Conservation (phyloP, 2,797 vertebrate species). For the Anisognathus igniventris region DNA sequence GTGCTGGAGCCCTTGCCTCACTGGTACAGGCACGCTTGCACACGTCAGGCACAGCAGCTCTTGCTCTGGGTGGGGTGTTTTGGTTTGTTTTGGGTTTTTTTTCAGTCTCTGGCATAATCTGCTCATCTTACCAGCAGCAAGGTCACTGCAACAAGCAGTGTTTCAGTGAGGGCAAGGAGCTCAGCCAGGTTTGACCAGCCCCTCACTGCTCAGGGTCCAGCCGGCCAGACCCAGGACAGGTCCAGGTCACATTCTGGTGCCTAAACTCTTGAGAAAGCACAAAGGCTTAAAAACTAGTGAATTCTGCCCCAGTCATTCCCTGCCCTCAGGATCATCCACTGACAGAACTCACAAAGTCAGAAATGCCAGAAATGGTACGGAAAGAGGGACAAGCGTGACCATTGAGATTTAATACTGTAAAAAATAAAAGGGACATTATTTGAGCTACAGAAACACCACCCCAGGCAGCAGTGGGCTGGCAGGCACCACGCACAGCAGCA, state of each 20-base stretch:
- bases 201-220: not conserved
- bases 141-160: not conserved
- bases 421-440: not conserved
- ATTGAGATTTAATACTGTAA: not conserved
- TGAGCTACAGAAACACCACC: not conserved
- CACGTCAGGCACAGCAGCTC: not conserved
- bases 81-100: fast-evolving
- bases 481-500: not conserved
- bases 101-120: not conserved
- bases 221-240: not conserved
- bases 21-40: not conserved
- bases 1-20: fast-evolving
- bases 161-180: not conserved
- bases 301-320: not conserved
- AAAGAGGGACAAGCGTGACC: not conserved
- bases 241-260: not conserved
- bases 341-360: not conserved
- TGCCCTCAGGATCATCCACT: not conserved
- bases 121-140: not conserved
- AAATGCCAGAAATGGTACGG: not conserved
- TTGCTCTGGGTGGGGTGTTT: not conserved
- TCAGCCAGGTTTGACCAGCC: not conserved
- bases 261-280: not conserved
- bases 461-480: not conserved
- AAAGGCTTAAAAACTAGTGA: not conserved